Percentiles rank a stretch among this genome's conserved stretches.
phyloP scores from a whole-genome alignment of 1,140 invertebrate species.

The Drosophila elegans region DNA sequence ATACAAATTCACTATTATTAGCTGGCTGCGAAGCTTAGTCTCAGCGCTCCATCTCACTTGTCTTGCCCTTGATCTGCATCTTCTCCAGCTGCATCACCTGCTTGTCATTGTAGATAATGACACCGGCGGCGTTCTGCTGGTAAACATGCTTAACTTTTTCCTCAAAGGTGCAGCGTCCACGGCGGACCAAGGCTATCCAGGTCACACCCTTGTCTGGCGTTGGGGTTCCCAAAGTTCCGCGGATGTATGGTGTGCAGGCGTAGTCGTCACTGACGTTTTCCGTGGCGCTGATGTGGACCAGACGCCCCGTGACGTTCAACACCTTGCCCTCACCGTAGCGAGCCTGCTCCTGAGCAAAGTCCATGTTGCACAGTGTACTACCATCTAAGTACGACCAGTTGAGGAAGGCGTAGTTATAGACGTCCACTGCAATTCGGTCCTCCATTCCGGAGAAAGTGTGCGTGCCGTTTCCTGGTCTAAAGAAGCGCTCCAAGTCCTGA shows the following conservation, averaged over 20 bases:
- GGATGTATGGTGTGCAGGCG: conserved; percentile 88
- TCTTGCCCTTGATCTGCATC: conserved; percentile 88
- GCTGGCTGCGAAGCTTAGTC: background rate
- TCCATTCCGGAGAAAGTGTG: conserved; percentile 61
- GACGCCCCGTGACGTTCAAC: conserved; percentile 86
- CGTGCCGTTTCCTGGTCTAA: conserved; percentile 67
- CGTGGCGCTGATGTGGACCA: conserved; percentile 87
- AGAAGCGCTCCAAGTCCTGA: conserved; percentile 81
- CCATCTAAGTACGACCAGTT: conserved; percentile 77
- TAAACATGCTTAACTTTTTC: conserved; percentile 90
- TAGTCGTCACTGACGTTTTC: conserved; percentile 87
- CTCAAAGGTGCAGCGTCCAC: conserved; percentile 91
- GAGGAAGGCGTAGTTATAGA: conserved; percentile 77
- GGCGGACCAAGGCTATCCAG: conserved; percentile 91
- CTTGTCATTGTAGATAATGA: conserved; percentile 91
- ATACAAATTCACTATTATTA: conserved; percentile 2
- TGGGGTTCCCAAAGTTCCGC: conserved; percentile 85
- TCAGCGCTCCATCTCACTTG: conserved; percentile 86
- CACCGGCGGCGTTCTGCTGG: conserved; percentile 88
- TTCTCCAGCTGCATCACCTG: conserved; percentile 88
- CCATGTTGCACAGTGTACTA: conserved; percentile 49
- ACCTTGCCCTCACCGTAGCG: conserved; percentile 89
- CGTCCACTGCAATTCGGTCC: conserved; percentile 70
- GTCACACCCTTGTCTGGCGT: conserved; percentile 86
- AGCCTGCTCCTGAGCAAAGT: conserved; percentile 87